Evolutionary conservation across 92 coral and sea anemone genomes (phyloP), one percentile per base, ranked within the genome.

Genomic region (Porites lobata): DNA sequence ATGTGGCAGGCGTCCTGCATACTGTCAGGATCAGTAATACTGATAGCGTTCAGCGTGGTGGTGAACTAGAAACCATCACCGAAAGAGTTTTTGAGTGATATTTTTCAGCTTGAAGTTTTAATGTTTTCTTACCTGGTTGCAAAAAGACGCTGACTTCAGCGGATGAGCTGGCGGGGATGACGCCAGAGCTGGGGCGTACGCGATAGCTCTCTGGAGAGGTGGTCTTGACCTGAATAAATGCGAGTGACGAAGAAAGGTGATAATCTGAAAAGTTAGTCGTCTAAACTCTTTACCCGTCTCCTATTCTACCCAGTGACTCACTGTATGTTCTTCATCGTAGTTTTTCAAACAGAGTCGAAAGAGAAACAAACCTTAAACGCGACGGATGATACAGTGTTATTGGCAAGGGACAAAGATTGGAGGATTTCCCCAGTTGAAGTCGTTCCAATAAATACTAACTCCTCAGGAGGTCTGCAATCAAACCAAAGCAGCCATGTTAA

Each of bases 181-280:
- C 81, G 13, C 98, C 98, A 67, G 98, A 94, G 69, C 98, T 95
- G 59, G 98, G 98, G 14, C 96, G 96, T n/a, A 95, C 98, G 12
- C 98, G 96, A 72, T 95, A 95, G 67, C 96, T 91, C 91, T 93
- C 98, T 1, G 98, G 98, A 57, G 98, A 95, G 15, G 98, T 95
- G 26, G 98, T 95, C 72, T 95, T 95, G 0, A 95, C 94, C 98
- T 95, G 72, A 0, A 58, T 54, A 50, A 10, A 1, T 19, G 50
- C 21, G 20, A 62, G 8, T 7, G n/a, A 62, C 0, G 66, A 62
- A 62, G 21, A 18, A 5, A 62, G 17, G 8, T 7, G 66, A 62
- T 5, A 62, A 62, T n/a, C 0, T 15, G 18, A 38, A 18, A 17
- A 0, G n/a, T 20, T 1, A 62, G 18, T 1, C 24, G 21, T 0